These are phyloP conservation scores for Euura lappo DNA, from an alignment of 1,140 invertebrate species.

Conservation along the genomic window DNA sequence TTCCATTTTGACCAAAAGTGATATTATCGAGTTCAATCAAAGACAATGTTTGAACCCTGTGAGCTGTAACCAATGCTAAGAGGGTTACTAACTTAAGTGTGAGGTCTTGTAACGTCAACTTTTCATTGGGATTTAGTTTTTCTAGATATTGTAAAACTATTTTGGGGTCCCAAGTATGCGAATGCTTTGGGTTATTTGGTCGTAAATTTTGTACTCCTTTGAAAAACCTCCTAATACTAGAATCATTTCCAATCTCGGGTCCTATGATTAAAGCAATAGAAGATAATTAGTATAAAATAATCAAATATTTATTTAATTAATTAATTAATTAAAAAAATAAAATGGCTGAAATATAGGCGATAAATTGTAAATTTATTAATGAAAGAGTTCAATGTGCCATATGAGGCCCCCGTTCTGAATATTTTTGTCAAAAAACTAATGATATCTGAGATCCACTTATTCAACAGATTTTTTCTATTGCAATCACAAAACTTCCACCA, in stretches of 20 bases:
- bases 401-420: constrained; percentile 30
- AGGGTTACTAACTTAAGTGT: constrained; percentile 12
- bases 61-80: constrained; percentile 19
- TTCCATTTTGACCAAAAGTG: not conserved
- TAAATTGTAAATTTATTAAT: no score
- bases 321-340: no score
- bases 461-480: constrained; percentile 17
- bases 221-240: constrained; percentile 32
- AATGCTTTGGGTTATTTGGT: constrained; percentile 33
- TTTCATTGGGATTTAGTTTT: not conserved
- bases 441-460: constrained; percentile 10
- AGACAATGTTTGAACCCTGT: constrained; percentile 25
- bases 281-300: no score
- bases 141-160: constrained; percentile 14
- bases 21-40: constrained; percentile 21
- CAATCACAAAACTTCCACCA: constrained; percentile 29
- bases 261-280: constrained; percentile 27
- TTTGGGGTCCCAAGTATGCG: constrained; percentile 35
- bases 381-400: constrained; percentile 31
- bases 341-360: no score
- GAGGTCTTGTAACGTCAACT: constrained; percentile 12
- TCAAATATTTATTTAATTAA: no score
- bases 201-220: constrained; percentile 33
- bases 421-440: constrained; percentile 23
- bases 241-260: constrained; percentile 21